Evolutionary conservation across 1,140 invertebrate genomes (phyloP).

Genomic region (Metaphire vulgaris): DNA sequence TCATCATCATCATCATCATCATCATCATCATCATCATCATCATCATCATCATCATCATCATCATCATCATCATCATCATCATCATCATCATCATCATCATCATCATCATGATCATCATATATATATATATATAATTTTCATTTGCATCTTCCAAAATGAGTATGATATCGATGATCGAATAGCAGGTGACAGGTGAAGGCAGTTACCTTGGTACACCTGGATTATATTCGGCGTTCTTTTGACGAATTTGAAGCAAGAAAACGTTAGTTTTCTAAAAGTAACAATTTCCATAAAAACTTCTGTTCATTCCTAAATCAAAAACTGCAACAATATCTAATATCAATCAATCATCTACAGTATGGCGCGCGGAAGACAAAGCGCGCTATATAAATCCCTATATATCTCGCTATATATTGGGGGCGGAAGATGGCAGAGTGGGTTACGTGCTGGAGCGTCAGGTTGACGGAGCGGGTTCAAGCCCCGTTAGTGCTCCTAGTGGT

Average conservation of each 20-base stretch:
- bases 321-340: too few species aligned
- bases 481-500: too few species aligned
- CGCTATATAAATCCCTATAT: too few species aligned
- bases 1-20: conserved; percentile 1
- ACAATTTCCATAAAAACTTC: conserved; percentile 5
- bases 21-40: neutral
- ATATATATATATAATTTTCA: neutral
- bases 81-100: conserved; percentile 13
- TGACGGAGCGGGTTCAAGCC: too few species aligned
- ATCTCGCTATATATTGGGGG: too few species aligned
- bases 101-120: conserved; percentile 12
- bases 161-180: neutral
- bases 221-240: conserved; percentile 6
- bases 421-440: too few species aligned
- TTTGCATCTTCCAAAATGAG: neutral
- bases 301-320: too few species aligned
- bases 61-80: conserved; percentile 17
- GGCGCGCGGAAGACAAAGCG: too few species aligned
- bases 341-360: too few species aligned
- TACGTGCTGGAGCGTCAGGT: too few species aligned
- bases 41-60: conserved; percentile 19
- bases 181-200: neutral
- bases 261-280: conserved; percentile 11
- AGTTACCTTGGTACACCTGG: conserved; percentile 16
- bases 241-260: conserved; percentile 18